Percentiles rank a stretch among this genome's conserved stretches.
Evolutionary conservation across 2,797 vertebrate genomes (phyloP).

Genomic region (Hippopotamyrus pictus): DNA sequence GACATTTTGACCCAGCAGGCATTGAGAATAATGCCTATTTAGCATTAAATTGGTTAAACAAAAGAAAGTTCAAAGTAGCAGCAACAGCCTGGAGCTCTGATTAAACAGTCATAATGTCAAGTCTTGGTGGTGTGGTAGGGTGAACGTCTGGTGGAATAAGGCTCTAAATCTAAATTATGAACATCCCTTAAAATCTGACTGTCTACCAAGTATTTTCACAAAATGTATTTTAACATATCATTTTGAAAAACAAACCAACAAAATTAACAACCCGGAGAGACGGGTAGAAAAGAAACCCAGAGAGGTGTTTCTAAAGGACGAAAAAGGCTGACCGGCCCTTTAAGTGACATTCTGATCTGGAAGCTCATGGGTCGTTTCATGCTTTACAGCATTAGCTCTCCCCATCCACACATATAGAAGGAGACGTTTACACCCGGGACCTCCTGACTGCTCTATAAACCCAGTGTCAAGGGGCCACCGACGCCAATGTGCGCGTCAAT

Average conservation of each 20-base stretch:
- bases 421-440: not conserved
- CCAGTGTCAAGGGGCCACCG: not conserved
- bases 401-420: not conserved
- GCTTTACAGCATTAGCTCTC: not conserved
- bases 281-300: not conserved
- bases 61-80: not conserved
- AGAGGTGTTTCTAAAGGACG: not conserved
- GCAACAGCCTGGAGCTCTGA: not conserved
- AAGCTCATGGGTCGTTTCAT: not conserved
- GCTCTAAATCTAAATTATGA: not conserved
- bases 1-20: not conserved
- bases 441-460: not conserved
- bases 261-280: not conserved
- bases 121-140: not conserved
- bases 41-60: not conserved
- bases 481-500: not conserved
- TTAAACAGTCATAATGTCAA: not conserved
- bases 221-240: not conserved
- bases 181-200: not conserved
- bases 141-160: not conserved
- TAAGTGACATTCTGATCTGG: not conserved
- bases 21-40: not conserved
- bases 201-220: not conserved
- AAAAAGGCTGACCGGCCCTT: not conserved
- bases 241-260: not conserved